Percentiles rank a stretch among this genome's conserved stretches.
phyloP scores from a whole-genome alignment of 2,113 vertebrate genomes.

The Gymnogyps californianus region DNA sequence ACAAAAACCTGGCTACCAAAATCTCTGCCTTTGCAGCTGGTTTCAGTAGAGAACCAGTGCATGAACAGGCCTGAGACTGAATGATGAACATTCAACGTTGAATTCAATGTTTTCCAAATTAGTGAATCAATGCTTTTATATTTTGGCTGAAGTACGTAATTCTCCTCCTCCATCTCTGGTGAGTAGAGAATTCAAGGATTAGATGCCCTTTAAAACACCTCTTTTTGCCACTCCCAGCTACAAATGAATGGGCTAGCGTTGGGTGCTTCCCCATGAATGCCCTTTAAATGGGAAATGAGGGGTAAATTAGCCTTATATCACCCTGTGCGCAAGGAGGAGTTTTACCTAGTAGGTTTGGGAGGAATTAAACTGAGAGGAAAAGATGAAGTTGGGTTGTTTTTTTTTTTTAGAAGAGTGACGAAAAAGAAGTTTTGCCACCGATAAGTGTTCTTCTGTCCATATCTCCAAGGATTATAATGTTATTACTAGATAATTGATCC shows the following conservation, averaged over 20 bases:
- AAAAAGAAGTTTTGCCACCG: constrained; percentile 2
- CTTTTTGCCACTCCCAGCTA: background rate
- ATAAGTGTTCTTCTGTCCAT: background rate
- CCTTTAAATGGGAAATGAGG: background rate
- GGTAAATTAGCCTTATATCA: background rate
- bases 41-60: background rate
- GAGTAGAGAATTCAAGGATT: background rate
- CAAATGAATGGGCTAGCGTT: background rate
- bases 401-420: background rate
- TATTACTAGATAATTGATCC: constrained; percentile 42
- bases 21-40: background rate
- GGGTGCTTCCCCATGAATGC: background rate
- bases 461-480: constrained; percentile 8
- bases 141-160: background rate
- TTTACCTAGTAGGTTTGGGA: background rate
- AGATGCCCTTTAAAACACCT: background rate
- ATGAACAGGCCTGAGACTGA: background rate
- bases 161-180: background rate
- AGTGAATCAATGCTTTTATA: background rate
- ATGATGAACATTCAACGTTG: background rate
- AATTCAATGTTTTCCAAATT: background rate
- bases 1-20: background rate
- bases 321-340: background rate
- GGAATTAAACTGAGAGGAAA: background rate
- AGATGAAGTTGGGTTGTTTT: background rate